These are phyloP conservation scores for Cettia cetti DNA, from an alignment of 2,113 vertebrate species.

Conservation along the genomic window DNA sequence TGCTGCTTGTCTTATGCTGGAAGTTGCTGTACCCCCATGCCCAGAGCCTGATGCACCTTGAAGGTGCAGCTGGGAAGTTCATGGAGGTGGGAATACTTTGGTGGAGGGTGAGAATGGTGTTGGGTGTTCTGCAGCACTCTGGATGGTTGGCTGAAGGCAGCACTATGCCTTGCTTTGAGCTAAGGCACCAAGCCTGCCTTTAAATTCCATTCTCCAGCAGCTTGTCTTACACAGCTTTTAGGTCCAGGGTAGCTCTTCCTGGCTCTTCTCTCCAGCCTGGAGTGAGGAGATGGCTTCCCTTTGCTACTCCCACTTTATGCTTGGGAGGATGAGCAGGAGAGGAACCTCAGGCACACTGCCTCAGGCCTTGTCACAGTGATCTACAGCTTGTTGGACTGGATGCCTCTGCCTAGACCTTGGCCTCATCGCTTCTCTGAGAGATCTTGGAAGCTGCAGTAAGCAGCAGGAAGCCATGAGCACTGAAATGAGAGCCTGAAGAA, in stretches of 20 bases:
- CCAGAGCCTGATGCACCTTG: neutral
- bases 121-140: neutral
- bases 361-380: neutral
- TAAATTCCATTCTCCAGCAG: neutral
- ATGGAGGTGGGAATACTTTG: neutral
- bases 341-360: neutral
- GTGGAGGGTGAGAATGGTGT: neutral
- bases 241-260: neutral
- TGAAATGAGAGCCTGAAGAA: neutral
- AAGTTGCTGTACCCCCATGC: neutral
- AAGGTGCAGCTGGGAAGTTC: neutral
- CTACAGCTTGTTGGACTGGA: neutral
- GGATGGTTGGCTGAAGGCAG: neutral
- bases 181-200: neutral
- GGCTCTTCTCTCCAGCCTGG: neutral
- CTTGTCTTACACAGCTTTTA: neutral
- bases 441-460: neutral
- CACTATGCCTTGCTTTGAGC: neutral
- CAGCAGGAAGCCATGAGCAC: neutral
- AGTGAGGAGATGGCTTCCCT: neutral
- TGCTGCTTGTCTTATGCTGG: neutral
- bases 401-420: neutral
- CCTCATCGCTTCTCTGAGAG: neutral
- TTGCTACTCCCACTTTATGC: neutral
- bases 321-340: neutral